phyloP scores from a whole-genome alignment of 2,888 invertebrate species.

The Arenicola marina region DNA sequence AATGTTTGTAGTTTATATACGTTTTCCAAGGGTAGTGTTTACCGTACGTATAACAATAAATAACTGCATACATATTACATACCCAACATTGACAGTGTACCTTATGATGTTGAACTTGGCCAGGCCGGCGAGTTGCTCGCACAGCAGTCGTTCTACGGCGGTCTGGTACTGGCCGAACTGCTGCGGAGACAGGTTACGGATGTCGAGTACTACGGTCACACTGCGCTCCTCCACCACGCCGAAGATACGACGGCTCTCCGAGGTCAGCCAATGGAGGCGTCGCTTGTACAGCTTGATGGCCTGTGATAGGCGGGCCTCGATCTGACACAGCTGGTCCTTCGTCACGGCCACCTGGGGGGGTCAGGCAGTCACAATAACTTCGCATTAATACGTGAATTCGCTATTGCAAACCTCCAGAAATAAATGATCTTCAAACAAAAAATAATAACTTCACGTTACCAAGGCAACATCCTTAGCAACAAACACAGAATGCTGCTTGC shows the following conservation, averaged over 20 bases:
- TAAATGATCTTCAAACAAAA: background rate
- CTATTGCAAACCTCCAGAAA: too few relatives aligned
- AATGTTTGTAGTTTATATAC: too few relatives aligned
- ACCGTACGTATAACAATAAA: too few relatives aligned
- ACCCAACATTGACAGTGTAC: too few relatives aligned
- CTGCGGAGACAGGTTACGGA: slow-evolving; percentile 53
- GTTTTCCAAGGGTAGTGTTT: too few relatives aligned
- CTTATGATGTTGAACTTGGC: slow-evolving; percentile 59
- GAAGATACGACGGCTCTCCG: slow-evolving; percentile 58
- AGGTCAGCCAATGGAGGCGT: slow-evolving; percentile 58
- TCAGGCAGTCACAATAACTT: background rate
- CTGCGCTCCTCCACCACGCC: slow-evolving; percentile 58
- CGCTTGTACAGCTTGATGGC: slow-evolving; percentile 51
- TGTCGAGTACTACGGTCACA: slow-evolving; percentile 56
- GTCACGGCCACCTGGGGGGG: slow-evolving; percentile 48
- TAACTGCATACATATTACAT: too few relatives aligned
- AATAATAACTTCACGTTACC: too few relatives aligned
- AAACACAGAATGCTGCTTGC: background rate
- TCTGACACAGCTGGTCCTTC: slow-evolving; percentile 49
- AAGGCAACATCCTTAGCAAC: too few relatives aligned
- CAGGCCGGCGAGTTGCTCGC: slow-evolving; percentile 55
- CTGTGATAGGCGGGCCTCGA: slow-evolving; percentile 49
- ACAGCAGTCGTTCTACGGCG: slow-evolving; percentile 52
- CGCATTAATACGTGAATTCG: background rate
- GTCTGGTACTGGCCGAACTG: slow-evolving; percentile 57